Percentiles rank a stretch among this genome's conserved stretches.
Conservation (phyloP, 2,888 invertebrate species). For the Hartigia nigra region DNA sequence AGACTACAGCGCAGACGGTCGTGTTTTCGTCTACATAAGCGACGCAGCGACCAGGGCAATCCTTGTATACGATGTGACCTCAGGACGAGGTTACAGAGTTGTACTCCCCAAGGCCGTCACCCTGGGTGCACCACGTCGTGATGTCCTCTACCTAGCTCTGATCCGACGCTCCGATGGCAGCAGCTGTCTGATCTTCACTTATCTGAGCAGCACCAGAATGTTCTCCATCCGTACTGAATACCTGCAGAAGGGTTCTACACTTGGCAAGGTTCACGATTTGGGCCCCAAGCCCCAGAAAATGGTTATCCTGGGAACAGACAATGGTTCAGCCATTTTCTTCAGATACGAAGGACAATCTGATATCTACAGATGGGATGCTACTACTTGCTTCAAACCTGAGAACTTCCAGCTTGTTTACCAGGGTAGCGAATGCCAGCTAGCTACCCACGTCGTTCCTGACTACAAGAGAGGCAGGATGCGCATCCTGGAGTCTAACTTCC, state of each 20-base stretch:
- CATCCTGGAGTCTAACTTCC: slow-evolving; percentile 74
- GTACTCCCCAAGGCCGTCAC: slow-evolving; percentile 71
- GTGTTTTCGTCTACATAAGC: slow-evolving; percentile 66
- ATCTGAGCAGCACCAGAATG: slow-evolving; percentile 72
- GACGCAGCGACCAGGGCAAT: slow-evolving; percentile 67
- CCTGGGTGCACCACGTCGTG: slow-evolving; percentile 68
- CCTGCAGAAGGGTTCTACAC: slow-evolving; percentile 71
- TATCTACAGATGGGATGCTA: slow-evolving; percentile 72
- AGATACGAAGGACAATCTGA: slow-evolving; percentile 71
- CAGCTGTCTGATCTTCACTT: slow-evolving; percentile 73
- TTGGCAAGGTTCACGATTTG: slow-evolving; percentile 69
- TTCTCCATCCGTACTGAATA: slow-evolving; percentile 75
- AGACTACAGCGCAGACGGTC: slow-evolving; percentile 70
- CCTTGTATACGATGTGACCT: slow-evolving; percentile 73
- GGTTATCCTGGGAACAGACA: slow-evolving; percentile 74
- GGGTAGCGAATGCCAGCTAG: slow-evolving; percentile 67
- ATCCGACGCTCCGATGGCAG: slow-evolving; percentile 71
- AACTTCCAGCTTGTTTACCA: slow-evolving; percentile 70
- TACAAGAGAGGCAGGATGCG: slow-evolving; percentile 70
- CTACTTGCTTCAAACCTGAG: slow-evolving; percentile 61
- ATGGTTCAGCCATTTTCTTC: slow-evolving; percentile 72
- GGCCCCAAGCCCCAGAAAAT: slow-evolving; percentile 71
- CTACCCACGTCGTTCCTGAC: slow-evolving; percentile 73
- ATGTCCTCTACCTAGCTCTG: slow-evolving; percentile 76
- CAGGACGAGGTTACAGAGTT: slow-evolving; percentile 74